Evolutionary conservation across 2,113 vertebrate species (phyloP).

Genomic region (Gadus chalcogrammus): DNA sequence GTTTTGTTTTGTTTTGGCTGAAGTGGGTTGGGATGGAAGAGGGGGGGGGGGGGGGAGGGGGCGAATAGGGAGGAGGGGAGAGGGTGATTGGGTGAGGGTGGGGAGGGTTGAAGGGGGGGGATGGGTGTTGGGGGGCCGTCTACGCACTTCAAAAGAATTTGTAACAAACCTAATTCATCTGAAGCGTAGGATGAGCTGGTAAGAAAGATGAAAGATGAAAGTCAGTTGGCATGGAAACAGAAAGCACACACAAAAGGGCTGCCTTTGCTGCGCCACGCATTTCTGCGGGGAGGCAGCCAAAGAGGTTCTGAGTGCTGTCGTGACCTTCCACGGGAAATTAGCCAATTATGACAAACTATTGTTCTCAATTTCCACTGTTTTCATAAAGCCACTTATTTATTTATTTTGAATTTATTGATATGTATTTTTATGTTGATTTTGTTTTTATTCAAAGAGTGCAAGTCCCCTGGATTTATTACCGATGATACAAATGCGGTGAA

Average conservation of each 20-base stretch:
- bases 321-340: constrained; percentile 77
- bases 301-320: constrained; percentile 75
- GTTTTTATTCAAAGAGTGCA: too few relatives aligned
- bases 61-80: too few relatives aligned
- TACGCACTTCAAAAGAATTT: constrained; percentile 83
- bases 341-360: constrained; percentile 76
- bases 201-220: constrained; percentile 86
- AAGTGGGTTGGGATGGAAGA: constrained; percentile 65
- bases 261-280: constrained; percentile 65
- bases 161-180: constrained; percentile 85
- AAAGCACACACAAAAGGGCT: constrained; percentile 81
- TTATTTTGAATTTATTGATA: too few relatives aligned
- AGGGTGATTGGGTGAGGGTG: not conserved
- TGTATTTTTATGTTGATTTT: too few relatives aligned
- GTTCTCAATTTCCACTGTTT: constrained; percentile 39
- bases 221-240: constrained; percentile 85
- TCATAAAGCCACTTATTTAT: not conserved
- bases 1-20: constrained; percentile 74
- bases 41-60: constrained; percentile 6
- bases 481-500: too few relatives aligned
- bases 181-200: constrained; percentile 82
- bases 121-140: constrained; percentile 33
- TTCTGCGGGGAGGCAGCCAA: constrained; percentile 66
- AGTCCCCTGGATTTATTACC: too few relatives aligned
- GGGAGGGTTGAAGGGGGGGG: too few relatives aligned